Evolutionary conservation across 2,113 vertebrate genomes (phyloP).

Genomic region (Vulpes ferrilata): DNA sequence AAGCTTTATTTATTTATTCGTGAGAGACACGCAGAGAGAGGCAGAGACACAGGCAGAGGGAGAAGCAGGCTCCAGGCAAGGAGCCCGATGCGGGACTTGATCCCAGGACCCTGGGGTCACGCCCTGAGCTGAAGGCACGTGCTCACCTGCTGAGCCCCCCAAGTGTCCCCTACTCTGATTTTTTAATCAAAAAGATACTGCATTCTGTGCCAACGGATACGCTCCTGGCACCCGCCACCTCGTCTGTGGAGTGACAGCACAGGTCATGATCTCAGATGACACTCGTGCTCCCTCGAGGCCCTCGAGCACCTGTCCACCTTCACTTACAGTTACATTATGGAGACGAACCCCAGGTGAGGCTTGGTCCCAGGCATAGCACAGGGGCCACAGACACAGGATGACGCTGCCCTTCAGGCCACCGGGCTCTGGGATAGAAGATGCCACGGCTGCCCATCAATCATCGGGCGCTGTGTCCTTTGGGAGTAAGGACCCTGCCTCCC

Average conservation of each 20-base stretch:
- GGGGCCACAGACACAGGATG: neutral
- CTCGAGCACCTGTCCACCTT: neutral
- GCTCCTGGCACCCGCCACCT: neutral
- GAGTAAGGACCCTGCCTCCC: neutral
- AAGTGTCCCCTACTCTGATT: neutral
- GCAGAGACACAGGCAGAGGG: too few relatives aligned
- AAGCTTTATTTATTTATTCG: too few relatives aligned
- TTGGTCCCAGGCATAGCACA: neutral
- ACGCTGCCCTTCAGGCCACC: neutral
- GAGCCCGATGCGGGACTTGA: too few relatives aligned
- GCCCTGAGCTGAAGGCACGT: too few relatives aligned
- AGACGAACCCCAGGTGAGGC: neutral
- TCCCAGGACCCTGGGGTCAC: too few relatives aligned
- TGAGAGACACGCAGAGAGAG: too few relatives aligned
- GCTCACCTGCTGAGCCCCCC: too few relatives aligned
- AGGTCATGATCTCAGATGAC: neutral
- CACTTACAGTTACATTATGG: neutral
- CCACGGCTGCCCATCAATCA: neutral
- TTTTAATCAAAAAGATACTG: neutral
- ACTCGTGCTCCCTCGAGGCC: neutral
- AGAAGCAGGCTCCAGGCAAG: too few relatives aligned
- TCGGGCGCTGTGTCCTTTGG: neutral
- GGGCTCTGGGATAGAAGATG: neutral
- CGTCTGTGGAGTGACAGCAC: neutral
- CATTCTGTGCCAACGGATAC: neutral